Conservation (phyloP, 2,888 invertebrate species). For the Pemphredon lugubris region DNA sequence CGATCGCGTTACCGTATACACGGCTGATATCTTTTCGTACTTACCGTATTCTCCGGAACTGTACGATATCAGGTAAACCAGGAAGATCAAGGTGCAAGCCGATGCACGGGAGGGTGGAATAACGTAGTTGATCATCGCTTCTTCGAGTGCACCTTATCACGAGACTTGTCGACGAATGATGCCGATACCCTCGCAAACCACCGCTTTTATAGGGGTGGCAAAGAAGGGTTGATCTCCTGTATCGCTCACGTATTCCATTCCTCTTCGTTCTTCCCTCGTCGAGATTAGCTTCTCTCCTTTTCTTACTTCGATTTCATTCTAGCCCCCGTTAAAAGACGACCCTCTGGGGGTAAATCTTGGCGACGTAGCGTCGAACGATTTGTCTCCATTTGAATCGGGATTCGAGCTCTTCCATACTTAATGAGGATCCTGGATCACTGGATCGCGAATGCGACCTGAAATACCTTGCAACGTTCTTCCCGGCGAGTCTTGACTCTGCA, state of each 20-base stretch:
- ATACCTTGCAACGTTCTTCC: slow-evolving; percentile 36
- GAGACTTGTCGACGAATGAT: slow-evolving; percentile 41
- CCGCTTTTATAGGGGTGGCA: slow-evolving; percentile 58
- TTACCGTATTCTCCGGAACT: slow-evolving; percentile 72
- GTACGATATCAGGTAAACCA: slow-evolving; percentile 54
- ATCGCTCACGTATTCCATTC: slow-evolving; percentile 2
- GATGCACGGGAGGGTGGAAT: slow-evolving; percentile 18
- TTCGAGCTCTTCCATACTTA: slow-evolving; percentile 74
- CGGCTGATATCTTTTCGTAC: too few relatives aligned
- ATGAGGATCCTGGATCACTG: slow-evolving; percentile 70
- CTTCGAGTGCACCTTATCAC: slow-evolving; percentile 24
- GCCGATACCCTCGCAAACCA: slow-evolving; percentile 21
- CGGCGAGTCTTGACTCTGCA: not conserved
- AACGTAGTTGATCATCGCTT: slow-evolving; percentile 43
- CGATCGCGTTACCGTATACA: too few relatives aligned
- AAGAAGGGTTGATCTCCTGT: too few relatives aligned
- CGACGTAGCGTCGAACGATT: slow-evolving; percentile 69
- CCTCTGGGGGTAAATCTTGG: slow-evolving; percentile 70
- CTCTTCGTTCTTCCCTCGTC: not conserved
- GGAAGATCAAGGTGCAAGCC: slow-evolving; percentile 49
- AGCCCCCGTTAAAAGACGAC: slow-evolving; percentile 14
- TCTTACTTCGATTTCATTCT: slow-evolving; percentile 23
- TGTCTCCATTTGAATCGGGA: slow-evolving; percentile 77
- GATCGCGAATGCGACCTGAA: slow-evolving; percentile 29
- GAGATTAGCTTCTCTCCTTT: slow-evolving; percentile 29